Evolutionary conservation across 1,140 invertebrate genomes (phyloP), one percentile per base, ranked within the genome.

Genomic region (Mya arenaria): DNA sequence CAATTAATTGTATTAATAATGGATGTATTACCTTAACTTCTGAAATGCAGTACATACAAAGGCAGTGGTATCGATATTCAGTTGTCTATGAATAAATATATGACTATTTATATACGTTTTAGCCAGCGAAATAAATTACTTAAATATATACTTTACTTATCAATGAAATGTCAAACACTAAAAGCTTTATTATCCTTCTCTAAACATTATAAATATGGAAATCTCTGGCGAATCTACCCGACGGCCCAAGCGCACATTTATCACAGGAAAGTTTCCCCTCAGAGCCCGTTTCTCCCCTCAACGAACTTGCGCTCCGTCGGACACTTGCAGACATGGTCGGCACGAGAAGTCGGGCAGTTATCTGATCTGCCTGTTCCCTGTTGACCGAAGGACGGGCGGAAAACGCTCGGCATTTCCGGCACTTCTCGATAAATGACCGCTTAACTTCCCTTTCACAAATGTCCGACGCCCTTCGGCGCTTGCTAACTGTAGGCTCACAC

Each of bases 401-500:
- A 0, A 55, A 19, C n/a, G 52, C 34, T 44, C 37, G 34, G 39
- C 77, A 80, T 58, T 62, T 84, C 44, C 60, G 65, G 15, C 63
- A 78, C 30, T 0, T 30, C 41, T 62, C 55, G 30, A 25, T 60
- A 15, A 62, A 75, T 55, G 73, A 73, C 52, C 55, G 62, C n/a
- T 36, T 56, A 17, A 32, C 68, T 60, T 60, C 68, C 48, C 62
- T 23, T 13, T 36, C 36, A 32, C 39, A 80, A 15, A 71, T 30
- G n/a, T 80, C 77, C 13, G 77, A 80, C 10, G 65, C 55, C 32
- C 77, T 32, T 10, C 77, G 65, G 23, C 69, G 48, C 63, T 80
- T 39, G 69, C 75, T 80, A 19, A 75, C 41, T 1, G 83, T 85
- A 0, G 84, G 71, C 17, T 32, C 0, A 6, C 55, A 41, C 5